phyloP scores from a whole-genome alignment of 2,113 vertebrate genomes.

The Rhinopomastus cyanomelas region DNA sequence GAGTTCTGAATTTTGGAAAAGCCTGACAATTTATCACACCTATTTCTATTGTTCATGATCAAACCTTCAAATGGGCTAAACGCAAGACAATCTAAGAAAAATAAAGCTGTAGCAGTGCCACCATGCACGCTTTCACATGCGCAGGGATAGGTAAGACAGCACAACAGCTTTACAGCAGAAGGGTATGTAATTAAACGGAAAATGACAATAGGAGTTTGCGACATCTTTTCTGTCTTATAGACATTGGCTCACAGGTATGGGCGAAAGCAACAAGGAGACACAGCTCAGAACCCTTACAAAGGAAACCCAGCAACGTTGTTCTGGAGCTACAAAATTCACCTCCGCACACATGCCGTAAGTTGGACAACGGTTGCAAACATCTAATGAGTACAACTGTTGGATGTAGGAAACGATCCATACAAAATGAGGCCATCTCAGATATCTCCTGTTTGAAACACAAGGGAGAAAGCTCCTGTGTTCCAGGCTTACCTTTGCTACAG shows the following conservation, averaged over 20 bases:
- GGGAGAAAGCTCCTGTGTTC: neutral
- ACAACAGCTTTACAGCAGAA: neutral
- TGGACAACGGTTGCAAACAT: neutral
- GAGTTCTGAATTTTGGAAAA: slow-evolving; percentile 65
- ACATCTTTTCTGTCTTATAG: neutral
- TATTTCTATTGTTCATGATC: slow-evolving; percentile 44
- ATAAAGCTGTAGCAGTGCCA: neutral
- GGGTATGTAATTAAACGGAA: slow-evolving; percentile 4
- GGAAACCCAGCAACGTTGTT: neutral
- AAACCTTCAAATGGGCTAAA: slow-evolving; percentile 59
- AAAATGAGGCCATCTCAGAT: neutral
- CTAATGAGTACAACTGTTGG: accelerated
- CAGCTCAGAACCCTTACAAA: neutral
- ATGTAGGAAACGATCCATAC: neutral
- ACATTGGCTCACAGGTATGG: accelerated
- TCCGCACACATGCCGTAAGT: neutral
- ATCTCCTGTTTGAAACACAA: neutral
- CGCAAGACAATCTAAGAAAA: slow-evolving; percentile 32
- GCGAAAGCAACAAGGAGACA: neutral
- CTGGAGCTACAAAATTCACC: neutral
- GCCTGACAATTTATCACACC: slow-evolving; percentile 50
- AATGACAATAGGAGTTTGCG: neutral
- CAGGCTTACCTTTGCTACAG: neutral
- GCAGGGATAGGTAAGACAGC: neutral
- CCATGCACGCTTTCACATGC: neutral